Evolutionary conservation across 2,888 invertebrate species (phyloP).

Genomic region (Scelioninae gen. 2): DNA sequence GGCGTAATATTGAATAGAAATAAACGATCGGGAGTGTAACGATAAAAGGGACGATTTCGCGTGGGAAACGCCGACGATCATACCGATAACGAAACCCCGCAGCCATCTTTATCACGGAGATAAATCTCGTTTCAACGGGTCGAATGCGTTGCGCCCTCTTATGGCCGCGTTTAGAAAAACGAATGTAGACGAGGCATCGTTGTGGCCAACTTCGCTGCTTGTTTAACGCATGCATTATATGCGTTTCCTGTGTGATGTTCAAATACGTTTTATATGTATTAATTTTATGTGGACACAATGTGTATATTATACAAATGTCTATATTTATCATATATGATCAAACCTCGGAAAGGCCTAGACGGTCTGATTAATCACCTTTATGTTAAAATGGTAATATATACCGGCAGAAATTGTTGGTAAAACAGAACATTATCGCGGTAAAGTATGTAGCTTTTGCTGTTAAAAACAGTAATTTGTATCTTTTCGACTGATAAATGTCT

Average conservation of each 20-base stretch:
- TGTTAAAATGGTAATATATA: too few species aligned
- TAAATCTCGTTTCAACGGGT: slow-evolving; percentile 56
- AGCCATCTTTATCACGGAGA: slow-evolving; percentile 56
- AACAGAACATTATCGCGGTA: too few species aligned
- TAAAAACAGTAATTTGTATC: too few species aligned
- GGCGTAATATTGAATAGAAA: slow-evolving; percentile 52
- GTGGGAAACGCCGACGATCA: slow-evolving; percentile 31
- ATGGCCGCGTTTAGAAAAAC: slow-evolving; percentile 39
- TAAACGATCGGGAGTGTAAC: slow-evolving; percentile 25
- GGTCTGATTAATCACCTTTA: too few species aligned
- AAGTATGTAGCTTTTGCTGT: too few species aligned
- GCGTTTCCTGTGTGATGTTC: too few species aligned
- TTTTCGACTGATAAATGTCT: too few species aligned
- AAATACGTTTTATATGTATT: too few species aligned
- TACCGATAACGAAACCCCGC: slow-evolving; percentile 47
- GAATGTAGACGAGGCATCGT: slow-evolving; percentile 17
- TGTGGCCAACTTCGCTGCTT: slow-evolving; percentile 21
- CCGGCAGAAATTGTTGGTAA: too few species aligned
- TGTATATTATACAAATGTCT: background rate
- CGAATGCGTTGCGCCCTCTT: slow-evolving; percentile 40
- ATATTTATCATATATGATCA: too few species aligned
- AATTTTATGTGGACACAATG: too few species aligned
- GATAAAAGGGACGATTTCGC: slow-evolving; percentile 33
- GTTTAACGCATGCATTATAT: slow-evolving; percentile 33
- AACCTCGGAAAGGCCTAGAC: too few species aligned